Base-by-base conservation (phyloP, 2,888 invertebrate species). In the Drosophila atripex region DNA sequence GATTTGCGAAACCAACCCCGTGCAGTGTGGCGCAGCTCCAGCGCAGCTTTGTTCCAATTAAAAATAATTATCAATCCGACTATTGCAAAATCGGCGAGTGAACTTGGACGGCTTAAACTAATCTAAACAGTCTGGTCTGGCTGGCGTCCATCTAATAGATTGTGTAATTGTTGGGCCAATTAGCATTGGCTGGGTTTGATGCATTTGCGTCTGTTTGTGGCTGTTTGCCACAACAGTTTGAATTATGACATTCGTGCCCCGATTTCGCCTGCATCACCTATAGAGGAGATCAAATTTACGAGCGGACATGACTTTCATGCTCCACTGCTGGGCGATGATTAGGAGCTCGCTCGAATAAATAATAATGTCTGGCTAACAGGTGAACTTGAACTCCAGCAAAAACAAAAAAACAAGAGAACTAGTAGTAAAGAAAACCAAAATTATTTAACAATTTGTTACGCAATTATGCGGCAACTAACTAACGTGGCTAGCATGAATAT, bases 291-390 rank as follows among this genome's bases (percentile, higher is more conserved):
- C 45, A 70, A 66, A 80, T 82, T 85, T 80, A 80, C 65, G 77
- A 87, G 82, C 87, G 79, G 82, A 87, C 85, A 80, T 78, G 82
- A 75, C 87, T 83, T 87, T 87, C 82, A 83, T 83, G 82, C 82
- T 85, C 77, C 65, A 83, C 79, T 85, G 87, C 73, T 71, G 54
- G 46, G 43, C 59, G 58, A 71, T 78, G 85, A 79, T 77, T 78
- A 66, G 73, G 60, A 58, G 51, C 76, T 73, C 41, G 51, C 76
- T 73, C 41, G 30, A 58, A 66, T 71, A 73, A 68, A 60, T 32
- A 49, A 61, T 60, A 58, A 64, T 66, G 68, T 75, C 69, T 63
- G 72, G 49, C 74, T 60, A 47, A 71, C 57, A 57, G 70, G 60
- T 87, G 86, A 82, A 87, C 83, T 87, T 83, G 83, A 78, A 85